Conservation (phyloP, 1,140 invertebrate species). For the Pseudomyrmex dendroicus region DNA sequence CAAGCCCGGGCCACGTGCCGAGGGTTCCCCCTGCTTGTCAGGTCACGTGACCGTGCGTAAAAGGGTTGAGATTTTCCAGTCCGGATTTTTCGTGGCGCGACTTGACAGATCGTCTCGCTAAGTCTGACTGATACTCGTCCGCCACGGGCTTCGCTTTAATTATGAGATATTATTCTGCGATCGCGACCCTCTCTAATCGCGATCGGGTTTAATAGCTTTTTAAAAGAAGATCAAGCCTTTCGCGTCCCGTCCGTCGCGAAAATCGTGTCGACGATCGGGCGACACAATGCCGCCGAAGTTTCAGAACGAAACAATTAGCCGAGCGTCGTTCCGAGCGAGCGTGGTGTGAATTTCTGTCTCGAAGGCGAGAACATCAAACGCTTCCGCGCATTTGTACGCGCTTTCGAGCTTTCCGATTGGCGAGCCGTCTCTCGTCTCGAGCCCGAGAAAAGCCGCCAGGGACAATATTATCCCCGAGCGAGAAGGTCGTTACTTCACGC, state of each 20-base stretch:
- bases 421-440: background rate
- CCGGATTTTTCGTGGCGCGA: slow-evolving; percentile 69
- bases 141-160: slow-evolving; percentile 83
- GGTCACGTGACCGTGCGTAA: slow-evolving; percentile 83
- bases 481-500: slow-evolving; percentile 59
- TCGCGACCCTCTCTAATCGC: slow-evolving; percentile 77
- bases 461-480: slow-evolving; percentile 48
- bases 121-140: slow-evolving; percentile 84
- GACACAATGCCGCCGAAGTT: slow-evolving; percentile 60
- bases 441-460: background rate
- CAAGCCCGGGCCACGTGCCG: slow-evolving; percentile 82
- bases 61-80: slow-evolving; percentile 85
- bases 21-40: slow-evolving; percentile 77
- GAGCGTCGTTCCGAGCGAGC: slow-evolving; percentile 33
- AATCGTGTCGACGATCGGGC: slow-evolving; percentile 23
- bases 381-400: slow-evolving; percentile 57
- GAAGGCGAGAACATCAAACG: slow-evolving; percentile 32
- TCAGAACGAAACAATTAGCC: slow-evolving; percentile 74
- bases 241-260: no score
- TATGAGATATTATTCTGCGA: slow-evolving; percentile 84
- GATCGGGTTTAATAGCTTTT: slow-evolving; percentile 78
- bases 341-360: slow-evolving; percentile 38
- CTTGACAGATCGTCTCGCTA: slow-evolving; percentile 84
- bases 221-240: slow-evolving; percentile 75
- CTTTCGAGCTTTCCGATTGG: slow-evolving; percentile 42